Evolutionary conservation across 2,888 invertebrate species (phyloP), one percentile per base, ranked within the genome.

Genomic region (Prostheceraeus crozeri): DNA sequence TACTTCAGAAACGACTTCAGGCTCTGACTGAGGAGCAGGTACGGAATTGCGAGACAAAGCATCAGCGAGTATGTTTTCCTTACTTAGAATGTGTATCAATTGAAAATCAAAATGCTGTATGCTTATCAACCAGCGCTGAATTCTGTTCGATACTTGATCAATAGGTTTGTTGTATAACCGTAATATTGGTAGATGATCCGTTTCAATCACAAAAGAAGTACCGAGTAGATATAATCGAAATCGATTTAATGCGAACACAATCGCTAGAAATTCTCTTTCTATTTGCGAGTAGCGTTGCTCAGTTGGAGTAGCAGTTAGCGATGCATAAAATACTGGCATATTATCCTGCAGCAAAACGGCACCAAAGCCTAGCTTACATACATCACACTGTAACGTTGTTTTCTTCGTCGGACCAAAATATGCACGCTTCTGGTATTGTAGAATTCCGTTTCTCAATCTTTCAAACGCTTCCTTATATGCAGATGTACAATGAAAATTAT

Each of bases 171-270:
- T 54, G 19, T 33, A 33, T 21, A 54, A 27, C 27, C 33, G 31
- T 21, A 54, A 33, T 19, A 54, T 54, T 35, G 61, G 61, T 23
- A 57, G 48, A 27, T 62, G 57, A 35, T 62, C 62, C 8, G 61
- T 62, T 53, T 57, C 57, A 19, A 40, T 35, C 16, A 23, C 27
- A 11, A 62, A 16, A 30, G 57, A 33, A 45, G 51, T 57, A 36
- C 62, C 62, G 60, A 53, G 48, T 14, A 61, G 35, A 56, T 45
- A 60, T 19, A 57, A 51, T 35, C 45, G 56, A 58, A 62, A 62
- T 6, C 57, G 19, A 52, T 48, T 57, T 28, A 46, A 62, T 30
- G 40, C 61, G 59, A 59, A 63, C 35, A 40, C 46, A 6, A 63
- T 53, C n/a, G 33, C 19, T 3, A 62, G 52, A 31, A 48, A 16